Conservation (phyloP, 2,888 invertebrate genomes). For the Synergus laeviventris region DNA sequence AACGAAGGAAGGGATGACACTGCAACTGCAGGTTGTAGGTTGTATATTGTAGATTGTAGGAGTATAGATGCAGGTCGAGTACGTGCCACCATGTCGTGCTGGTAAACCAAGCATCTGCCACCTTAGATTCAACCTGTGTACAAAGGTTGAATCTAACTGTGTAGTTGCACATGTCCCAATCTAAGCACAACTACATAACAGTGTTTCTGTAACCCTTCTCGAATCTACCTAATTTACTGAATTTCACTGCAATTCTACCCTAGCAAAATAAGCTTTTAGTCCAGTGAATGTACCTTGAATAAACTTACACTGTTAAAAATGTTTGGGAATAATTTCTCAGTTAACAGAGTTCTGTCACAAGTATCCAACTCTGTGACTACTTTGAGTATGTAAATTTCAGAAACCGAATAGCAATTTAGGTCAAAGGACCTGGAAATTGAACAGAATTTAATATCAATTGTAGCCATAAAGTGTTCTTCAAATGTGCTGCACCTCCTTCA, state of each 20-base stretch:
- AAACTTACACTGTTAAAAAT: too few relatives aligned
- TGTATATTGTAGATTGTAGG: conserved; percentile 13
- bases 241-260: background rate
- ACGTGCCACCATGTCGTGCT: conserved; percentile 9
- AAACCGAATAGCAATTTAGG: background rate
- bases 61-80: conserved; percentile 24
- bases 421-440: conserved; percentile 3
- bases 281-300: background rate
- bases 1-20: conserved; percentile 7
- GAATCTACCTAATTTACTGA: background rate
- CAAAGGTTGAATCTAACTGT: too few relatives aligned
- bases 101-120: conserved; percentile 4
- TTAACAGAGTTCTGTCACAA: background rate
- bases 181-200: conserved; percentile 10
- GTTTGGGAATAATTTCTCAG: too few relatives aligned
- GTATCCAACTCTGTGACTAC: too few relatives aligned
- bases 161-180: conserved; percentile 12
- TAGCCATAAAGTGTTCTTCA: background rate
- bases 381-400: background rate
- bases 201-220: background rate
- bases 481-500: conserved; percentile 5
- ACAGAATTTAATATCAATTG: background rate
- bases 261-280: background rate
- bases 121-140: conserved; percentile 24
- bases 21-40: conserved; percentile 19